Evolutionary conservation across 2,888 invertebrate species (phyloP).

Genomic region (Exephanes ischioxanthus): DNA sequence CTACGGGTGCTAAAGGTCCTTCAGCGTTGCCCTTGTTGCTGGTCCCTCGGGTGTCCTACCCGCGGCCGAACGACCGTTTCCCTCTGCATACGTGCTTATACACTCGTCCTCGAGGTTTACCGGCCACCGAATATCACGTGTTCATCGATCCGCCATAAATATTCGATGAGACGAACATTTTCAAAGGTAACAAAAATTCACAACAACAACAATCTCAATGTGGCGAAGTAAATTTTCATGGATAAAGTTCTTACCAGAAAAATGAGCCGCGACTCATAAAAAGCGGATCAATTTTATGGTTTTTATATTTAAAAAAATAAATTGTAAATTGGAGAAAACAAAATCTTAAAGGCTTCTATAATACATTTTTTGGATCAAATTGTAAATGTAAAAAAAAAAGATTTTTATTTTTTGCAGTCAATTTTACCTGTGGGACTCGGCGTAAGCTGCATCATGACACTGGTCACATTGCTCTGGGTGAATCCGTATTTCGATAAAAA

Average conservation of each 20-base stretch:
- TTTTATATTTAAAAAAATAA: not conserved
- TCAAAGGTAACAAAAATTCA: too few relatives aligned
- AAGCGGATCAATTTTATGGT: too few relatives aligned
- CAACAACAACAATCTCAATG: too few relatives aligned
- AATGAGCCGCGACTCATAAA: too few relatives aligned
- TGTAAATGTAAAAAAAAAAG: too few relatives aligned
- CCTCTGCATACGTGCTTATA: constrained; percentile 15
- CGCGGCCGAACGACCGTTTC: constrained; percentile 30
- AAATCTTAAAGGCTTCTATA: too few relatives aligned
- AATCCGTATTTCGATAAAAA: constrained; percentile 89
- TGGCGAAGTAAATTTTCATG: too few relatives aligned
- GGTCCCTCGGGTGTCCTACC: constrained; percentile 18
- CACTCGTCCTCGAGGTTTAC: constrained; percentile 10
- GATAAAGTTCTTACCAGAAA: too few relatives aligned
- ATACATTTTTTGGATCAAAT: too few relatives aligned
- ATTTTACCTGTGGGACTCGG: constrained; percentile 91
- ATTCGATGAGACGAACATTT: too few relatives aligned
- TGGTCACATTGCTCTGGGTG: constrained; percentile 88
- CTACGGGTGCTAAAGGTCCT: constrained; percentile 37
- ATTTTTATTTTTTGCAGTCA: too few relatives aligned
- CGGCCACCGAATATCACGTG: not conserved
- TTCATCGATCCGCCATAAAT: constrained; percentile 14
- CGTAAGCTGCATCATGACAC: constrained; percentile 89
- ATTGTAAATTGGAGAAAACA: not conserved
- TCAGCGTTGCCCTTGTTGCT: constrained; percentile 18